Conservation (phyloP, 2,888 invertebrate genomes). For the Masnerella sp. region DNA sequence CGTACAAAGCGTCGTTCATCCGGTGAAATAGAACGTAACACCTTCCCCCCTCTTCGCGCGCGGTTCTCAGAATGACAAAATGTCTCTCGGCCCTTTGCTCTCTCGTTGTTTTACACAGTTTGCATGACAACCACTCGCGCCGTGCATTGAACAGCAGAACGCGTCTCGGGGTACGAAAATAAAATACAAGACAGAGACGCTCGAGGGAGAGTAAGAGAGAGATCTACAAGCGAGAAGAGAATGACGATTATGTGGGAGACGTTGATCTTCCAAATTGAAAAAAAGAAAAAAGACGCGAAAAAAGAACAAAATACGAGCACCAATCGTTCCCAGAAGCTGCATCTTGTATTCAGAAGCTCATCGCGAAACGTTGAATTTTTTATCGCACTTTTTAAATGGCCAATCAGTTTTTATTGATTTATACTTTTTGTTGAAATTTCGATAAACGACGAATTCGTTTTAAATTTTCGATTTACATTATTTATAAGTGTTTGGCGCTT, state of each 20-base stretch:
- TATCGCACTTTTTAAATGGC: conserved; percentile 11
- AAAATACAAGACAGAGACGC: conserved; percentile 52
- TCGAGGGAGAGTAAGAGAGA: conserved; percentile 50
- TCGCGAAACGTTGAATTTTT: conserved; percentile 43
- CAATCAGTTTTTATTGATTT: no score
- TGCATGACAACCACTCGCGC: conserved; percentile 55
- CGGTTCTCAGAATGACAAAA: conserved; percentile 5
- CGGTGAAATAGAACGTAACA: conserved; percentile 24
- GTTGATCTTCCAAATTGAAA: conserved; percentile 51
- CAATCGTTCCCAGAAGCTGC: not conserved
- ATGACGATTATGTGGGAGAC: conserved; percentile 56
- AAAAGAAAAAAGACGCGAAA: conserved; percentile 18
- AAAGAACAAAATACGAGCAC: no score
- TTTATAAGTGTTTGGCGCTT: no score
- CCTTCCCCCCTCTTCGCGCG: not conserved
- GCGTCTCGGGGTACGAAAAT: conserved; percentile 42
- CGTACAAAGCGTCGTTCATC: conserved; percentile 19
- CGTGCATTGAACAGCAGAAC: conserved; percentile 45
- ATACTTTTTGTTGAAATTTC: no score
- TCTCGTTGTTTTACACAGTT: conserved; percentile 49
- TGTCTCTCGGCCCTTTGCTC: conserved; percentile 30
- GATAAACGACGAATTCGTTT: no score
- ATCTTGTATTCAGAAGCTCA: conserved; percentile 45
- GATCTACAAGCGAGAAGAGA: conserved; percentile 56
- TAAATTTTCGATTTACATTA: no score